phyloP scores from a whole-genome alignment of 2,113 vertebrate genomes.

The Hucho hucho region DNA sequence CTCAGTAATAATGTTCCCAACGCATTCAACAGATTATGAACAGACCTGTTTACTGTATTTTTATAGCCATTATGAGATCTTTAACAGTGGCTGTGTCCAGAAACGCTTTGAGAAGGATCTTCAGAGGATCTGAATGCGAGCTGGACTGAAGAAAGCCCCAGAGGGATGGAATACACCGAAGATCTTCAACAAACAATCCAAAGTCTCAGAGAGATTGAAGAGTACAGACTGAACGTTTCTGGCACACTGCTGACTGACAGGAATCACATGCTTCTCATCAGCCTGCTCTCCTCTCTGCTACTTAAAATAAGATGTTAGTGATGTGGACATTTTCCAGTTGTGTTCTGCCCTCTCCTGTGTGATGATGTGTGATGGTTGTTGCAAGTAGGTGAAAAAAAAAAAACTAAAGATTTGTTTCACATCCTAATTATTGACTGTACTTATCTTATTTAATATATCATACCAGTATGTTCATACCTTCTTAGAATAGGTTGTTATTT shows the following conservation, averaged over 20 bases:
- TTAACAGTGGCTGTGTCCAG: constrained; percentile 59
- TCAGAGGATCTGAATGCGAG: constrained; percentile 80
- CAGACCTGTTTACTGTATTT: too few species aligned
- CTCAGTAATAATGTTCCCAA: too few species aligned
- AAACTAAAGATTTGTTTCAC: constrained; percentile 45
- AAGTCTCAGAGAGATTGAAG: constrained; percentile 52
- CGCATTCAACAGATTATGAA: too few species aligned
- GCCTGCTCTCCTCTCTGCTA: not conserved
- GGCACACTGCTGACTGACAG: not conserved
- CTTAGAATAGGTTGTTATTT: not conserved
- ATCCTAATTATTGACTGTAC: not conserved
- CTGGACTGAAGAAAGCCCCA: constrained; percentile 83
- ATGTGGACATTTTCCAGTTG: not conserved
- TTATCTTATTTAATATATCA: not conserved
- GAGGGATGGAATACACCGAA: constrained; percentile 84
- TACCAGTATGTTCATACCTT: not conserved
- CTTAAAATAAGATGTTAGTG: not conserved
- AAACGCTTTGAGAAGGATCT: constrained; percentile 84
- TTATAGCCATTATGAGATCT: too few species aligned
- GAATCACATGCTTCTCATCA: not conserved
- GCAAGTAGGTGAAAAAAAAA: constrained; percentile 22
- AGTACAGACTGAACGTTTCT: too few species aligned
- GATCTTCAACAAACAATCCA: constrained; percentile 78
- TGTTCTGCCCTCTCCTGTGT: not conserved
- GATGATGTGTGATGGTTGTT: not conserved